These are phyloP conservation scores for Phaethornis superciliosus DNA, from an alignment of 2,113 vertebrate genomes.

Conservation along the genomic window DNA sequence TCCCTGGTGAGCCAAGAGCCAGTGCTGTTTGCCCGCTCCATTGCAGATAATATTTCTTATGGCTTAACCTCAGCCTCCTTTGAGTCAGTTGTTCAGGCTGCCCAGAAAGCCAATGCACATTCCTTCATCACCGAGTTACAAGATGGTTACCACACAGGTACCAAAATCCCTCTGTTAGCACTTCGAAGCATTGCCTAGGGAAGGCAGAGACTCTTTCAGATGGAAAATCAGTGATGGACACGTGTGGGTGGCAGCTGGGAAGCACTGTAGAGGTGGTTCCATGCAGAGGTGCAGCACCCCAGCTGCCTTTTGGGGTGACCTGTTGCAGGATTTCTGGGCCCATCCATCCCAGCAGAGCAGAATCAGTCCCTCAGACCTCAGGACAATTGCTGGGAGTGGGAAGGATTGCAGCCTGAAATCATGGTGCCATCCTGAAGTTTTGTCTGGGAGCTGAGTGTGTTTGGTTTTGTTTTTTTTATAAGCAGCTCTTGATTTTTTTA, in stretches of 20 bases:
- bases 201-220: neutral
- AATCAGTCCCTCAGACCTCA: neutral
- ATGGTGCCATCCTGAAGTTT: neutral
- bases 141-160: slow-evolving; percentile 90
- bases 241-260: neutral
- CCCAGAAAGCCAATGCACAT: slow-evolving; percentile 89
- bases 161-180: neutral
- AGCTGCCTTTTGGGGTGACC: neutral
- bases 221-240: neutral
- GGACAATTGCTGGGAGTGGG: neutral
- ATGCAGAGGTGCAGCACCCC: neutral
- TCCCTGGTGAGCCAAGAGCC: slow-evolving; percentile 95
- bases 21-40: slow-evolving; percentile 89
- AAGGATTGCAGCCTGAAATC: neutral
- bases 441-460: neutral
- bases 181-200: neutral
- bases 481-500: neutral
- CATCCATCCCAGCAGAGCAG: neutral
- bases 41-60: slow-evolving; percentile 90
- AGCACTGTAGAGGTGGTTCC: neutral
- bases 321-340: neutral
- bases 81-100: slow-evolving; percentile 82
- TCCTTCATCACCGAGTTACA: slow-evolving; percentile 86
- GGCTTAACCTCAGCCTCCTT: slow-evolving; percentile 82
- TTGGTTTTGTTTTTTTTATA: no score